Percentiles rank a stretch among this genome's conserved stretches.
Evolutionary conservation across 2,797 vertebrate species (phyloP).

Genomic region (Parambassis ranga): DNA sequence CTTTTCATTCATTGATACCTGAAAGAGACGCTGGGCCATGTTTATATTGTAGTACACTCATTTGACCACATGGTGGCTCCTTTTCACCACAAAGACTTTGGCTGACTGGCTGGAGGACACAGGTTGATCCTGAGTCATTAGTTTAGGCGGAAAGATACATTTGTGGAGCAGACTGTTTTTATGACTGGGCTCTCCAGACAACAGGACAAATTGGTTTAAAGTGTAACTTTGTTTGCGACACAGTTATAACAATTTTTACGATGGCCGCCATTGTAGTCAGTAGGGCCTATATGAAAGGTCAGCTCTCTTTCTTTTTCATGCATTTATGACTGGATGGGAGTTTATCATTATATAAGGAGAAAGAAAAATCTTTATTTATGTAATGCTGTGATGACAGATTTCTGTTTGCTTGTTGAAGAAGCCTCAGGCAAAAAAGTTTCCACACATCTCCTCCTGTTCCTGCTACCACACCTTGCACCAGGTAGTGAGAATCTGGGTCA

Average conservation of each 20-base stretch:
- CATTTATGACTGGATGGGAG: background rate
- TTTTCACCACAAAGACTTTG: conserved; percentile 30
- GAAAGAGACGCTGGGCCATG: too few relatives aligned
- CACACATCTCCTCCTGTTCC: conserved; percentile 6
- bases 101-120: background rate
- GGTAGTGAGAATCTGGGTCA: conserved; percentile 45
- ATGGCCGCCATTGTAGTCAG: background rate
- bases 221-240: conserved; percentile 1
- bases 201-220: conserved; percentile 7
- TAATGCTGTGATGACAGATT: conserved; percentile 11
- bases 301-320: background rate
- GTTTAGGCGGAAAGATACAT: conserved; percentile 6
- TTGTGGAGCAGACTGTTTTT: conserved; percentile 15
- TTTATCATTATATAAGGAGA: background rate
- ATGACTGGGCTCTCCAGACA: conserved; percentile 11
- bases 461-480: conserved; percentile 34
- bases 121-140: conserved; percentile 38
- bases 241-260: background rate
- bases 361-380: conserved; percentile 1
- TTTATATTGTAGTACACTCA: conserved; percentile 19
- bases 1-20: background rate
- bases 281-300: background rate
- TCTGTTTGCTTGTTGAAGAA: background rate
- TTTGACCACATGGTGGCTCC: conserved; percentile 56
- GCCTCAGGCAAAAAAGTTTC: conserved; percentile 1